Base-by-base conservation (phyloP, 2,113 vertebrate species). In the Percopsis transmontana region DNA sequence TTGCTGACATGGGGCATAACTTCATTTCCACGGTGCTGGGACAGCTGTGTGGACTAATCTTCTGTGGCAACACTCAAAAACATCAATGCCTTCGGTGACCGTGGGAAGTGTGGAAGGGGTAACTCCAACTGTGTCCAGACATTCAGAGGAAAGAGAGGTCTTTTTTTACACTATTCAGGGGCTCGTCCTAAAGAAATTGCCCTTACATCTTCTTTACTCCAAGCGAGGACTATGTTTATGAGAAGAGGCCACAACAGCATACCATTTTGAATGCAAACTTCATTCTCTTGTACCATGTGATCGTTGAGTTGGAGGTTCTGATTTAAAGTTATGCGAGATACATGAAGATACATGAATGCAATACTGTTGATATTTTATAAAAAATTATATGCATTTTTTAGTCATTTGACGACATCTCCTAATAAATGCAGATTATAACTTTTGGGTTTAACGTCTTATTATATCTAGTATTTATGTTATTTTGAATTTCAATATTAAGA, bases 21-120 rank as follows among this genome's bases (percentile, higher is more conserved):
- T 96, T 96, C 95, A 96, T 96, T 96, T 96, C 94, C 95, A 96
- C 94, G 94, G 94, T 96, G 93, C 94, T 71, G 93, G 92, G 94
- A 94, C 96, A 96, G 96, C 94, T 96, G 95, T 96, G 91, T 94
- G 94, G 92, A 95, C 93, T 97, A 97, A 97, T 96, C 94, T 94
- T 93, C 95, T 93, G 90, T 95, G 91, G 95, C 94, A 93, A 91
- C 91, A 90, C 92, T 90, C 93, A 93, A 92, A 94, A 93, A 95
- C 94, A 90, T 96, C 95, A 96, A 95, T 96, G 93, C 93, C 93
- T 95, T 73, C 72, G 52, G 76, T 82, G 84, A 87, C 82, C 84
- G 75, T 14, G 71, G 73, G 44, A 74, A 72, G 69, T 24, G 62
- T 71, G 68, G 68, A 64, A 74, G 83, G 79, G 66, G 65, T 9